phyloP scores from a whole-genome alignment of 2,113 vertebrate species.

The Engystomops pustulosus region DNA sequence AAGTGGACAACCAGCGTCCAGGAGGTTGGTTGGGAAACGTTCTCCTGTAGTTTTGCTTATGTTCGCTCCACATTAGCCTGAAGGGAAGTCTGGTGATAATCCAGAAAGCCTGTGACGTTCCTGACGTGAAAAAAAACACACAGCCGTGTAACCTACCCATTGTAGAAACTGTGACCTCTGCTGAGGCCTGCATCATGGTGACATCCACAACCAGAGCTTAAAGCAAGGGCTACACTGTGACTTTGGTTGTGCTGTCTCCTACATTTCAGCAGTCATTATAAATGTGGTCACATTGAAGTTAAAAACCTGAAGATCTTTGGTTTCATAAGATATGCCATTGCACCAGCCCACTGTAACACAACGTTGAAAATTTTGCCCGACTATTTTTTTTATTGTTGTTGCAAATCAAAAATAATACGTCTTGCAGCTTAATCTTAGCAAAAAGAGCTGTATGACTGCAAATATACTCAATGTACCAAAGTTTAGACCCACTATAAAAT shows the following conservation, averaged over 20 bases:
- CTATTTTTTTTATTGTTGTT: too few species aligned
- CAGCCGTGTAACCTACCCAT: neutral
- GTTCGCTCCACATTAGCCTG: conserved; percentile 71
- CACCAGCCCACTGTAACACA: too few species aligned
- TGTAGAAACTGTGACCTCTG: neutral
- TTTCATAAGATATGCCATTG: too few species aligned
- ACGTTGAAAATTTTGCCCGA: too few species aligned
- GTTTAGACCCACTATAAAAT: neutral
- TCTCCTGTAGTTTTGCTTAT: conserved; percentile 54
- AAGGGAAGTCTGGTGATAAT: conserved; percentile 71
- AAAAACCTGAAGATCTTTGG: too few species aligned
- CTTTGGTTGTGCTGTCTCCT: too few species aligned
- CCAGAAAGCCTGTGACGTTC: neutral
- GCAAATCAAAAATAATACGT: too few species aligned
- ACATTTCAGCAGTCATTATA: too few species aligned
- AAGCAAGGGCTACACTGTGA: neutral
- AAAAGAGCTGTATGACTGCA: too few species aligned
- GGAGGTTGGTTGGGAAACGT: conserved; percentile 86
- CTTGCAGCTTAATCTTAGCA: too few species aligned
- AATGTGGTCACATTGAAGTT: too few species aligned
- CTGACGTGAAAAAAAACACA: neutral
- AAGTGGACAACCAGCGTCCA: conserved; percentile 71
- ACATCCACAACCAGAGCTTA: neutral
- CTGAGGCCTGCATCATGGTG: neutral
- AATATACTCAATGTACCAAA: too few species aligned